Evolutionary conservation across 2,888 invertebrate species (phyloP).

Genomic region (Yponomeuta malinellus): DNA sequence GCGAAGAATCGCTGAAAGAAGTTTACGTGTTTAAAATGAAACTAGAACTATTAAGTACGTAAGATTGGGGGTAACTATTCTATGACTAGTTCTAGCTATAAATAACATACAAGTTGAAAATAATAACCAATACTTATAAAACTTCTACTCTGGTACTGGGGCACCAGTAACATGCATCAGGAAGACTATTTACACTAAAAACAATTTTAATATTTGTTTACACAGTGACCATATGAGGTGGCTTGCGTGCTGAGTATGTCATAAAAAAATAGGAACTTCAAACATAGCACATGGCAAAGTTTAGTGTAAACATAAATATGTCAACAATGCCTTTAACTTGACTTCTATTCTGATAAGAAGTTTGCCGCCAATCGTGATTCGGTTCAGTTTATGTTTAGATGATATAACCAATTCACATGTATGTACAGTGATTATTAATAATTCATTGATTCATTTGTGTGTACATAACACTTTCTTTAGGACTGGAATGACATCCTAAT

Average conservation of each 20-base stretch:
- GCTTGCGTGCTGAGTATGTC: background rate
- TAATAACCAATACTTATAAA: background rate
- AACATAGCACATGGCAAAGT: slow-evolving; percentile 23
- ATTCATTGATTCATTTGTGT: slow-evolving; percentile 1
- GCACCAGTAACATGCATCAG: slow-evolving; percentile 4
- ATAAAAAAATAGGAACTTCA: slow-evolving; percentile 41
- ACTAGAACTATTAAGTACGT: too few relatives aligned
- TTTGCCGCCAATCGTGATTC: background rate
- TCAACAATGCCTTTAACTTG: slow-evolving; percentile 4
- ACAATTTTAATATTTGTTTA: slow-evolving; percentile 31
- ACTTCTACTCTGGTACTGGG: background rate
- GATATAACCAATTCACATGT: slow-evolving; percentile 5
- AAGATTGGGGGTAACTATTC: too few relatives aligned
- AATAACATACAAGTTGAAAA: too few relatives aligned
- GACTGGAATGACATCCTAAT: background rate
- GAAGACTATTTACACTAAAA: slow-evolving; percentile 12
- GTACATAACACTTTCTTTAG: background rate
- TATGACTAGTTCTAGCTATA: too few relatives aligned
- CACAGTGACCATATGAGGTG: slow-evolving; percentile 42
- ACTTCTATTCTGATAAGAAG: background rate
- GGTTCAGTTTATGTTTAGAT: background rate
- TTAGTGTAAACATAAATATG: slow-evolving; percentile 11
- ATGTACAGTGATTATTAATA: slow-evolving; percentile 3
- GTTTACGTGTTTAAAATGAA: too few relatives aligned
- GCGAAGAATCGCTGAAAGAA: too few relatives aligned